Conservation (phyloP, 2,797 vertebrate species). For the Gallinago stenura region DNA sequence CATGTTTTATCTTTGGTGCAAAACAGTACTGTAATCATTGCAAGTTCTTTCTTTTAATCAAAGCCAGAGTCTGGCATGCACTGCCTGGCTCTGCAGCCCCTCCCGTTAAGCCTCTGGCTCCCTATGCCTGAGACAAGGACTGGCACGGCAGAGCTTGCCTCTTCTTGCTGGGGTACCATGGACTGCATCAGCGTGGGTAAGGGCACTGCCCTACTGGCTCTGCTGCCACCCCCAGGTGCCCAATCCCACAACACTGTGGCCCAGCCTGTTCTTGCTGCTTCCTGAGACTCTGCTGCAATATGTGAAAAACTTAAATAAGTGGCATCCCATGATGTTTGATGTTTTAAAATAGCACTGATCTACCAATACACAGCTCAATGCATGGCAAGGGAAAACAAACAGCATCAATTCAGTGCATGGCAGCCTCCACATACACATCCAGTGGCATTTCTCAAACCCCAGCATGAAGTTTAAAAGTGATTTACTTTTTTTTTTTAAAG, state of each 20-base stretch:
- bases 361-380: background rate
- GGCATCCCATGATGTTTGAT: background rate
- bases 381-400: accelerated
- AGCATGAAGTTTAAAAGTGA: background rate
- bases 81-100: background rate
- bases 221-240: background rate
- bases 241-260: accelerated
- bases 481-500: background rate
- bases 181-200: accelerated
- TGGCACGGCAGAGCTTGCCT: background rate
- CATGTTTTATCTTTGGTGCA: background rate
- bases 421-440: background rate
- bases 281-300: background rate
- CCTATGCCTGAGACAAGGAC: background rate
- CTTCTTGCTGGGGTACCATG: background rate
- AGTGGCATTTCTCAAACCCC: background rate
- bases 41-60: background rate
- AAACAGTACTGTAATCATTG: background rate
- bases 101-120: background rate
- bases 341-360: background rate
- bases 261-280: background rate
- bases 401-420: accelerated
- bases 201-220: accelerated
- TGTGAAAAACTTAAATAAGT: background rate
- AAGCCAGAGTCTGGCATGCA: background rate